Evolutionary conservation across 2,888 invertebrate species (phyloP), one percentile per base, ranked within the genome.

Genomic region (Tuta absoluta): DNA sequence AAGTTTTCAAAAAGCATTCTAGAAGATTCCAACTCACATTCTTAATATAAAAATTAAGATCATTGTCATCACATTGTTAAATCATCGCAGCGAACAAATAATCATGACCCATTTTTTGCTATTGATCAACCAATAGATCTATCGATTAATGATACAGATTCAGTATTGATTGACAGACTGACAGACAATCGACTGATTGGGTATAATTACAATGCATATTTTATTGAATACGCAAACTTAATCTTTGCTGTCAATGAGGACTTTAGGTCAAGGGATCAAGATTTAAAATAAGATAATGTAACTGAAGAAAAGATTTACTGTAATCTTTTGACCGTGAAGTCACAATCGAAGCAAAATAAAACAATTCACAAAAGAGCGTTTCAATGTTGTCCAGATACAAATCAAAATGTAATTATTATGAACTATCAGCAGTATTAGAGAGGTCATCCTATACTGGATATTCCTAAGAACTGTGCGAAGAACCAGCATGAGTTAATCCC

Each of bases 131-230:
- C 71, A 79, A 77, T 72, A 68, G 72, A 79, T 80, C 81, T 72
- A 75, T 79, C 74, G 79, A 82, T 81, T 78, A 76, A 69, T 74
- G 81, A 80, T 81, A 81, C 75, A 80, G 83, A 82, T 84, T 73
- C 80, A 78, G 70, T 69, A n/a, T 68, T 86, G 89, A 88, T 83
- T 87, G 89, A 89, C 86, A 74, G 82, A 83, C 81, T 74, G 88
- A 88, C 84, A 75, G 88, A 85, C 88, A 82, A 84, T 75, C 69
- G 79, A 79, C 81, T 86, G 86, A 88, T 89, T 88, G 88, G 82
- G 84, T 84, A 85, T 89, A 89, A 90, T 90, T 91, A 90, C 89
- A 76, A 80, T 84, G 88, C 91, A 89, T 85, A 85, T 87, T 90
- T 87, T 86, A 66, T 64, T 65, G 60, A 64, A 63, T 59, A 59